Conservation (phyloP, 2,888 invertebrate species). For the Acanthosepion lycidas region DNA sequence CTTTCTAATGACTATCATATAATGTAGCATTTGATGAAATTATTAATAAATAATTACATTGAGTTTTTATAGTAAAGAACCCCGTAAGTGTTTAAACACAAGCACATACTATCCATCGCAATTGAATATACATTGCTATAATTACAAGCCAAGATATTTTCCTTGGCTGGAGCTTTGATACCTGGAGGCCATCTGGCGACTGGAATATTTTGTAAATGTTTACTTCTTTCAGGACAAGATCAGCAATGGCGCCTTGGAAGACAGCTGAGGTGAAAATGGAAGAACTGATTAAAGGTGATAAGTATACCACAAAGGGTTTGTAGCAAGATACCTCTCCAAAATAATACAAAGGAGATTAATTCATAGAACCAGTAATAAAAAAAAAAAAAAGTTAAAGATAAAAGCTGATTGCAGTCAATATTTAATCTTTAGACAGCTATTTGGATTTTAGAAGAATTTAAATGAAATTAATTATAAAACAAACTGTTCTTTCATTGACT, state of each 20-base stretch:
- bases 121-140: not conserved
- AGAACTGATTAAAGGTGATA: not conserved
- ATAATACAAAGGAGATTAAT: not conserved
- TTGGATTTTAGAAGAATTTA: not conserved
- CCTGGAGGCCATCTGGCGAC: constrained; percentile 8
- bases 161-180: not conserved
- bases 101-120: not conserved
- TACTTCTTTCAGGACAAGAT: not conserved
- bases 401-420: not conserved
- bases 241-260: not conserved
- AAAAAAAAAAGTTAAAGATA: not conserved
- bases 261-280: not conserved
- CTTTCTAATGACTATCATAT: no score
- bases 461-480: not conserved
- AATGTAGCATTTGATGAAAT: not conserved
- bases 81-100: not conserved
- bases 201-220: not conserved
- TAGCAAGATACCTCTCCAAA: not conserved
- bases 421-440: not conserved
- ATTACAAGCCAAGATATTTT: not conserved
- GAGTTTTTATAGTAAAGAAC: not conserved
- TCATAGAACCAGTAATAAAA: not conserved
- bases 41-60: not conserved
- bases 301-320: not conserved
- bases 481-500: not conserved